A percentile compares a stretch with the other conserved stretches of the same genome.
These are phyloP conservation scores for Yasuhikotakia modesta DNA, from an alignment of 2,797 vertebrate species.

Conservation along the genomic window DNA sequence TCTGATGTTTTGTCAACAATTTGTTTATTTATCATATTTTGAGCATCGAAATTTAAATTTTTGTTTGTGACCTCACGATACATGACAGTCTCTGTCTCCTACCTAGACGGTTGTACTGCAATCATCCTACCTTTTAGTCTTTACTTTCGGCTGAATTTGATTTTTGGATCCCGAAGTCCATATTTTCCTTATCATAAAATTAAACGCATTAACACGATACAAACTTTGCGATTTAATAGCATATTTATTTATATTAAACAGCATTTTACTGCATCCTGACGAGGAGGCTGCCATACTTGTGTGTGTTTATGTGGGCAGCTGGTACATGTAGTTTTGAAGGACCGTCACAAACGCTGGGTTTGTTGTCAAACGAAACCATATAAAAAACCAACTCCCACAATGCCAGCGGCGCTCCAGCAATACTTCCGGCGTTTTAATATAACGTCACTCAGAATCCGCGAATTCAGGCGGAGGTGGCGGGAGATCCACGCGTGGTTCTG, in stretches of 20 bases:
- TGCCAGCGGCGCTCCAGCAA: neutral
- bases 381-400: conserved; percentile 67
- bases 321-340: conserved; percentile 72
- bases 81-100: neutral
- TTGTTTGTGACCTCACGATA: neutral
- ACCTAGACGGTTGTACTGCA: no score
- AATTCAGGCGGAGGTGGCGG: conserved; percentile 48
- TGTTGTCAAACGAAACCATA: rapidly evolving
- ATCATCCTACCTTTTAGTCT: conserved; percentile 52
- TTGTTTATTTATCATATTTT: no score
- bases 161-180: conserved; percentile 54
- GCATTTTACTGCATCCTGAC: conserved; percentile 54
- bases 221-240: conserved; percentile 48
- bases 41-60: no score
- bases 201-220: conserved; percentile 1
- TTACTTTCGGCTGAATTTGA: conserved; percentile 50
- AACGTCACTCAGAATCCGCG: conserved; percentile 11
- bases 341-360: neutral
- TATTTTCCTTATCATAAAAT: conserved; percentile 56
- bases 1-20: neutral
- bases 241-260: conserved; percentile 62
- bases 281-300: conserved; percentile 71
- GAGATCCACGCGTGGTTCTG: conserved; percentile 47
- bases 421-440: conserved; percentile 30
- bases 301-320: neutral